These are phyloP conservation scores for Microvelia longipes DNA, from an alignment of 1,140 invertebrate genomes.

Conservation along the genomic window DNA sequence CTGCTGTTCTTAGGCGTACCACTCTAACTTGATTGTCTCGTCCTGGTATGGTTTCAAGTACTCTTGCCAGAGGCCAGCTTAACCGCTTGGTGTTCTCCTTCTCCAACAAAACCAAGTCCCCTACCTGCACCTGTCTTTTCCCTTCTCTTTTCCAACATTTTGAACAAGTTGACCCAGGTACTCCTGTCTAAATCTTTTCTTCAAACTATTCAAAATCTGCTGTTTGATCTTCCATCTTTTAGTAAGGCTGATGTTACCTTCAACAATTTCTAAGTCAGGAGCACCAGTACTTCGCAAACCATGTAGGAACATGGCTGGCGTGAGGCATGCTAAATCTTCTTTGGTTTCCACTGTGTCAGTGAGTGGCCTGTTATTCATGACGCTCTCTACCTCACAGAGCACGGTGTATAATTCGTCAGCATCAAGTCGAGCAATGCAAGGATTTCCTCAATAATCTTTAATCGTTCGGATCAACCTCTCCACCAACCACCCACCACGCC, in stretches of 20 bases:
- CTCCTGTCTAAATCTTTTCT: conserved; percentile 4
- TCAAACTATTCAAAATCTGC: conserved; percentile 4
- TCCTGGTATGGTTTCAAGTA: conserved; percentile 20
- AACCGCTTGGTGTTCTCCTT: conserved; percentile 19
- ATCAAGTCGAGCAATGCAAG: conserved; percentile 21
- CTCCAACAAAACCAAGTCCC: conserved; percentile 20
- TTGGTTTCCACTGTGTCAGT: conserved; percentile 25
- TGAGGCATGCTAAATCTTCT: conserved; percentile 12
- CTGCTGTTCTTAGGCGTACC: conserved; percentile 17
- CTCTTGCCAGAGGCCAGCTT: conserved; percentile 23
- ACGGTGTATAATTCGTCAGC: conserved; percentile 26
- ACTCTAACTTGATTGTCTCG: conserved; percentile 20
- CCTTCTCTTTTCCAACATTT: background rate
- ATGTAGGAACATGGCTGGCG: conserved; percentile 22
- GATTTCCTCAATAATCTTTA: conserved; percentile 24
- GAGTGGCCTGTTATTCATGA: conserved; percentile 27
- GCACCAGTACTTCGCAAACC: conserved; percentile 17
- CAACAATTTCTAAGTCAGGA: conserved; percentile 16
- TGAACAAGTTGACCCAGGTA: conserved; percentile 7
- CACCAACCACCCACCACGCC: too few species aligned
- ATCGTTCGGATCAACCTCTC: too few species aligned
- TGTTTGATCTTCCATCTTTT: conserved; percentile 2
- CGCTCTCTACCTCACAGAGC: conserved; percentile 24
- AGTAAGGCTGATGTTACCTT: background rate
- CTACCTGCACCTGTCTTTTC: background rate